Conservation (phyloP, 2,113 vertebrate species). For the Shinisaurus crocodilurus region DNA sequence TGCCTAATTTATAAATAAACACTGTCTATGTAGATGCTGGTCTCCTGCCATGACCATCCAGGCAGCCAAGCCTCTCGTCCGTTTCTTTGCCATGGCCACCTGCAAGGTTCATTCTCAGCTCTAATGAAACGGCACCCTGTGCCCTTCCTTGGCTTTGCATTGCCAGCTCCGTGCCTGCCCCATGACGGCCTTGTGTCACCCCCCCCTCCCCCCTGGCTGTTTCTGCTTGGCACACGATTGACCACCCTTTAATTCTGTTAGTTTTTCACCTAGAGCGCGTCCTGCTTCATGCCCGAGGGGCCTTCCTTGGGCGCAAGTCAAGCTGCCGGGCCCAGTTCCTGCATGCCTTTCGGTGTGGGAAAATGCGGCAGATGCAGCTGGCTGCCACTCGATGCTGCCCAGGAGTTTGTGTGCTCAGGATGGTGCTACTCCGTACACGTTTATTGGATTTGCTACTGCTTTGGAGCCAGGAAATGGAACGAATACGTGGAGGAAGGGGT, state of each 20-base stretch:
- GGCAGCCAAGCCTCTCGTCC: background rate
- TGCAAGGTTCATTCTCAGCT: slow-evolving; percentile 8
- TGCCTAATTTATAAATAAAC: too few relatives aligned
- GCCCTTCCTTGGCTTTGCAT: slow-evolving; percentile 46
- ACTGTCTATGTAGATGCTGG: background rate
- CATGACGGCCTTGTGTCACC: slow-evolving; percentile 44
- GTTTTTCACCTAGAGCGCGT: slow-evolving; percentile 31
- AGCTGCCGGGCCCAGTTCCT: slow-evolving; percentile 39
- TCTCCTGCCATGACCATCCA: background rate
- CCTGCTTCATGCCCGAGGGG: slow-evolving; percentile 46
- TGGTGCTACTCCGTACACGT: background rate
- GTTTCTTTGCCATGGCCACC: background rate
- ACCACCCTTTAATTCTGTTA: slow-evolving; percentile 33
- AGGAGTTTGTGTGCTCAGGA: background rate
- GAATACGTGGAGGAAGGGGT: background rate
- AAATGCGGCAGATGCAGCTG: background rate
- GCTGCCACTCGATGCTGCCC: too few relatives aligned
- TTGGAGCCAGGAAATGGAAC: background rate
- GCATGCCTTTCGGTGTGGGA: slow-evolving; percentile 34
- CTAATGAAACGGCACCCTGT: slow-evolving; percentile 27
- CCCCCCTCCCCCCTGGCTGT: slow-evolving; percentile 32
- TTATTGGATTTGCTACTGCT: background rate
- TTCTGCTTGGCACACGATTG: slow-evolving; percentile 19
- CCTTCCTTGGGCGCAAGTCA: slow-evolving; percentile 30
- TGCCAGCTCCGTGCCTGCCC: slow-evolving; percentile 39